These are phyloP conservation scores for Platichthys flesus DNA, from an alignment of 2,113 vertebrate genomes.

Conservation along the genomic window DNA sequence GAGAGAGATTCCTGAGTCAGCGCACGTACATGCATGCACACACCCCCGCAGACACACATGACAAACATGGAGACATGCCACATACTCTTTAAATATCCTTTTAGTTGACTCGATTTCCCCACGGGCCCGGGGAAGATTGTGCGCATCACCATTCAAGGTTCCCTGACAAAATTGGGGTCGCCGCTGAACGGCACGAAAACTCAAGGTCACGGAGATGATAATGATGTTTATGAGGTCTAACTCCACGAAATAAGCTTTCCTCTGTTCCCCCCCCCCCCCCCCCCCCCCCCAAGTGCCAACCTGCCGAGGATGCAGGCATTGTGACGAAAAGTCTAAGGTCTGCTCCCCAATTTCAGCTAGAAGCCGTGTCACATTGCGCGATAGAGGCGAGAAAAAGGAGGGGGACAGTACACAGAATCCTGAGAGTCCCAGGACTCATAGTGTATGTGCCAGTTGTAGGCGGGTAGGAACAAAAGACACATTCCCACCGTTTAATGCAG, in stretches of 20 bases:
- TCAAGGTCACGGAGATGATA: slow-evolving; percentile 71
- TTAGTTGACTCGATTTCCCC: slow-evolving; percentile 60
- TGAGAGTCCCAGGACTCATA: not conserved
- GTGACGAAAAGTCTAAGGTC: slow-evolving; percentile 53
- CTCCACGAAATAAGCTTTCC: slow-evolving; percentile 71
- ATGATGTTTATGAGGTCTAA: slow-evolving; percentile 79
- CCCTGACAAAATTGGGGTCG: slow-evolving; percentile 71
- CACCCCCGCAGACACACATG: slow-evolving; percentile 24
- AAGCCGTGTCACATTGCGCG: slow-evolving; percentile 35
- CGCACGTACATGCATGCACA: slow-evolving; percentile 36
- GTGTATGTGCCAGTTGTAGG: slow-evolving; percentile 24
- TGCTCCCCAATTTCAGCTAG: slow-evolving; percentile 52
- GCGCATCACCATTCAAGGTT: slow-evolving; percentile 54
- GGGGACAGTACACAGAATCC: slow-evolving; percentile 13
- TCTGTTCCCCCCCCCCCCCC: slow-evolving; percentile 55
- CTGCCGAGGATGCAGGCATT: slow-evolving; percentile 53
- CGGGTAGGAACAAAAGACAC: slow-evolving; percentile 8
- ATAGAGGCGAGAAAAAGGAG: slow-evolving; percentile 2
- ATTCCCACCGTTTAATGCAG: slow-evolving; percentile 2
- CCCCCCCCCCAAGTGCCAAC: slow-evolving; percentile 53
- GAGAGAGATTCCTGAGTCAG: slow-evolving; percentile 72
- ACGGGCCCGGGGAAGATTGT: slow-evolving; percentile 34
- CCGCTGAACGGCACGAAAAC: slow-evolving; percentile 45
- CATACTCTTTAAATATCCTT: slow-evolving; percentile 27
- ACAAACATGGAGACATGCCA: slow-evolving; percentile 24